Evolutionary conservation across 2,888 invertebrate species (phyloP), one percentile per base, ranked within the genome.

Genomic region (Cheilosia pagana): DNA sequence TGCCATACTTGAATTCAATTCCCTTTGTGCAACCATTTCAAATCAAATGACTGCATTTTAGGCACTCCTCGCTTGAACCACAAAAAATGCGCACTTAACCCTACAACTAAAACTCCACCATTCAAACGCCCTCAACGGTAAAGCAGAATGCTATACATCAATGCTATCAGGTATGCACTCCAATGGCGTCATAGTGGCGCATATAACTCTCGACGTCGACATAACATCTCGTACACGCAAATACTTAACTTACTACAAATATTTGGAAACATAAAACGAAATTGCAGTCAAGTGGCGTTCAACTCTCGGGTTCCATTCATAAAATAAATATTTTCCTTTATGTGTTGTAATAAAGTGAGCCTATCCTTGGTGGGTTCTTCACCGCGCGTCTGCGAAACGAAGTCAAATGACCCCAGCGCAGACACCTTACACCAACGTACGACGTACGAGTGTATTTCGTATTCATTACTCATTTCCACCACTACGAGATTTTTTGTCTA

Each of bases 321-420:
- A 48, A 62, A 62, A 45, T 21, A 45, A 62, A 62, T 45, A 48
- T 48, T 62, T 28, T 21, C 6, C 45, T 48, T 62, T 62, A 62
- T 31, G 45, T 21, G 62, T 7, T 16, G 19, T 28, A 60, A 60
- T 60, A 60, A 45, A 60, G 12, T n/a, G 23, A 4, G 21, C 41
- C n/a, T 8, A 8, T 6, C 28, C 16, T n/a, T 31, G 31, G 31
- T 12, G 3, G n/a, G 7, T 43, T 8, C 19, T n/a, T 16, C 19
- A 16, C 8, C 35, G 21, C 23, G n/a, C 39, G 39, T 21, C 35
- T 8, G 16, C 7, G 19, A 19, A 45, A 60, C 43, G 43, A 16
- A 43, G 23, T 59, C 43, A 28, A 60, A 60, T 28, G 25, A 43
- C 43, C 60, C 60, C 12, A 23, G 6, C 28, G 6, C 28, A 12